Base-by-base conservation (phyloP, 2,888 invertebrate species). In the Embidobia sp. region DNA sequence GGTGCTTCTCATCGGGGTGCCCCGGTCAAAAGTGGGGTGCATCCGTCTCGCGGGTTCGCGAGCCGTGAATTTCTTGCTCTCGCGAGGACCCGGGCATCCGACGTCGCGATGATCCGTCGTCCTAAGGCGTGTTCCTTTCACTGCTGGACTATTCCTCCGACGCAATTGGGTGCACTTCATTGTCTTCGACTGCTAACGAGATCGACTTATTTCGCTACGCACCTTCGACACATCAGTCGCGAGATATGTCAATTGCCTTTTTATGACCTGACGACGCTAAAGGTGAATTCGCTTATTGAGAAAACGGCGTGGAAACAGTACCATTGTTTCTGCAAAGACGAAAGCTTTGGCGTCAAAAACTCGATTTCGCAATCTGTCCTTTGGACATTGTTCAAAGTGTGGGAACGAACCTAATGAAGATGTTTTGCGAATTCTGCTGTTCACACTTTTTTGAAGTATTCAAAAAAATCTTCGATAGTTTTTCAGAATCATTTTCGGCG, bases 21-120 rank as follows among this genome's bases (percentile, higher is more conserved):
- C 44, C 46, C 42, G 48, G 61, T 59, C 53, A 49, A 74, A 77
- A 77, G 79, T 79, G 79, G 79, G 79, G 79, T 79, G 77, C 66
- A 74, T 77, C 70, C 70, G 53, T 27, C 57, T 67, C 59, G 26
- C 49, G 49, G 49, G 42, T 70, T 48, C 29, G 48, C 55, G 33
- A 64, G 44, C 40, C 46, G 63, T 46, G 53, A 55, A 48, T 48
- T 69, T 55, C 27, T 33, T 22, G 42, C 15, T 16, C 26, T 22
- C n/a, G n/a, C n/a, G n/a, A n/a, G n/a, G n/a, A n/a, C n/a, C n/a
- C n/a, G n/a, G n/a, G n/a, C n/a, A n/a, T n/a, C n/a, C n/a, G n/a
- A n/a, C n/a, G n/a, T n/a, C n/a, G n/a, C n/a, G n/a, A n/a, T n/a
- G n/a, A n/a, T n/a, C n/a, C n/a, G 63, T 70, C 78, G 67, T 72